These are phyloP conservation scores for Lamellibrachia satsuma DNA, from an alignment of 2,888 invertebrate genomes.

Conservation along the genomic window DNA sequence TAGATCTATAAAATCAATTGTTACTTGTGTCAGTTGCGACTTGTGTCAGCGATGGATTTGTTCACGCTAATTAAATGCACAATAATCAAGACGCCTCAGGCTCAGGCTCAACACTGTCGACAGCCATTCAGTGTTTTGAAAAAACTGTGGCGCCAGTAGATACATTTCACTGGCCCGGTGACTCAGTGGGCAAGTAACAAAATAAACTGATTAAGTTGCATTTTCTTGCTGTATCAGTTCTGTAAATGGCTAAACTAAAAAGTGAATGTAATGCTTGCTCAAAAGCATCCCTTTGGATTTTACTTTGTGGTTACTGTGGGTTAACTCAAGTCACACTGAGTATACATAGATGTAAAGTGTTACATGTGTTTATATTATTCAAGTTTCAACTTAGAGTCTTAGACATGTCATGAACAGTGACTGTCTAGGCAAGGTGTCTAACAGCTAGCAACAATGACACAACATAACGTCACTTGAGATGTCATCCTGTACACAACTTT, in stretches of 20 bases:
- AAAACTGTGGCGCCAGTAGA: not conserved
- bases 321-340: not conserved
- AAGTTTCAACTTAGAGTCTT: too few species aligned
- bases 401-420: not conserved
- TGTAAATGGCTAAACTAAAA: not conserved
- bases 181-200: not conserved
- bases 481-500: not conserved
- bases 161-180: not conserved
- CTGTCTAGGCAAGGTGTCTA: conserved; percentile 2
- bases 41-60: not conserved
- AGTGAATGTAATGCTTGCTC: not conserved
- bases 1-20: too few species aligned
- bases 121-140: not conserved
- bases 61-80: not conserved
- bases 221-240: not conserved
- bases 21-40: not conserved
- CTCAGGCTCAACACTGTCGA: not conserved
- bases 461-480: not conserved
- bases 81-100: not conserved
- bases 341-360: not conserved
- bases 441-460: not conserved
- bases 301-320: not conserved
- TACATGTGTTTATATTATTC: not conserved
- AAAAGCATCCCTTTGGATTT: not conserved
- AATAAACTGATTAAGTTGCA: not conserved